A percentile compares a stretch with the other conserved stretches of the same genome.
These are phyloP conservation scores for Lordiphosa clarofinis DNA, from an alignment of 1,140 invertebrate species.

Conservation along the genomic window DNA sequence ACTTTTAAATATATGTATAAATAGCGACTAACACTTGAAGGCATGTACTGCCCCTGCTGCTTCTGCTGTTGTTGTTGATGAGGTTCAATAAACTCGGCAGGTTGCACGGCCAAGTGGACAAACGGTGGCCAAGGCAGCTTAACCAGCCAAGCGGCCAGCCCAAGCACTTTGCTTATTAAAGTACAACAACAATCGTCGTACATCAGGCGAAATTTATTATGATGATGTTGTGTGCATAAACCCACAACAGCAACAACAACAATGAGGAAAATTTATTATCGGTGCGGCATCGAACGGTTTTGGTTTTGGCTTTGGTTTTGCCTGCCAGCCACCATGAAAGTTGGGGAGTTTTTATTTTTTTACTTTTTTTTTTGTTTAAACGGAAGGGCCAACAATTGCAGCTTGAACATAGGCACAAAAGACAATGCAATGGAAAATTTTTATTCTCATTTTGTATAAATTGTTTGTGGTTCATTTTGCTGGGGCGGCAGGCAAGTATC, in stretches of 20 bases:
- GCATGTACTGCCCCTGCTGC: conserved; percentile 33
- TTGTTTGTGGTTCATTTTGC: conserved; percentile 12
- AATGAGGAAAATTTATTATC: conserved; percentile 76
- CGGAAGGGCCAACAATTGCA: conserved; percentile 65
- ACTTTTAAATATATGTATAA: conserved; percentile 32
- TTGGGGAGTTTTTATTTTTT: conserved; percentile 13
- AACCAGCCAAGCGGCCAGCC: conserved; percentile 62
- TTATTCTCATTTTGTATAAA: conserved; percentile 38
- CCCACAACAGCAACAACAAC: conserved; percentile 46
- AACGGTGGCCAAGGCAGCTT: conserved; percentile 43
- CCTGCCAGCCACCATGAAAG: conserved; percentile 48
- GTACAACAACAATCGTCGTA: conserved; percentile 59
- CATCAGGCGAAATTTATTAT: conserved; percentile 76
- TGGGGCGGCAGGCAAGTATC: background rate
- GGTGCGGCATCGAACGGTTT: conserved; percentile 68
- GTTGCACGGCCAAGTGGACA: conserved; percentile 67
- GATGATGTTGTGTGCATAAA: conserved; percentile 70
- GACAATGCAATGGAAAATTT: conserved; percentile 62
- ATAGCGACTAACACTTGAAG: conserved; percentile 54
- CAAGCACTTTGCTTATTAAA: conserved; percentile 75
- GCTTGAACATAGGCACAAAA: conserved; percentile 29
- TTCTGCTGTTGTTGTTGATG: conserved; percentile 20
- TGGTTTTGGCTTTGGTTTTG: conserved; percentile 44
- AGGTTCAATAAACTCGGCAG: conserved; percentile 53
- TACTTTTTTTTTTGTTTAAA: conserved; percentile 25